Evolutionary conservation across 2,113 vertebrate species (phyloP), one percentile per base, ranked within the genome.

Genomic region (Podocnemis expansa): DNA sequence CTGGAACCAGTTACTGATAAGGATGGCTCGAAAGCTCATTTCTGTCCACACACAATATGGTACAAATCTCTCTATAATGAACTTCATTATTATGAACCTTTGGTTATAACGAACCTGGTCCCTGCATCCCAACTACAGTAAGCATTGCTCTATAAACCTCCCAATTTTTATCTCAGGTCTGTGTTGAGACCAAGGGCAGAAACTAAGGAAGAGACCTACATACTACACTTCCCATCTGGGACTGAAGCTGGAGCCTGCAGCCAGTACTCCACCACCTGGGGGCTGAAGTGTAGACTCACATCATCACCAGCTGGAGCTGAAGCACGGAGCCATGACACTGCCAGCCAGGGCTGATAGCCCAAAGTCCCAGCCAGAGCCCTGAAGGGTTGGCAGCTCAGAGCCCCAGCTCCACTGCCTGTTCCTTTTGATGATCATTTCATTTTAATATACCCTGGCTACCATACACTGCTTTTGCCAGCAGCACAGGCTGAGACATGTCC

Each of bases 401-500:
- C 34, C 31, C 34, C 34, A 67, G 29, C 58, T 5, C 25, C 29
- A 5, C n/a, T 70, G 63, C 34, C 9, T 34, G 10, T 70, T 70
- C 38, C 10, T 34, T 21, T 70, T 70, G 8, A 70, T 70, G 9
- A 34, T 38, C 63, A 34, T 70, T 70, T 70, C 16, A 7, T 8
- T 70, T 22, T 70, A 70, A 70, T 4, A 19, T 38, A n/a, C 34
- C 34, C 60, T 67, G 60, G 60, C 34, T 67, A n/a, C 34, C 80
- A 63, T 2, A 1, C 19, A 43, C 24, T 4, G 29, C 16, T 1
- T 22, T 45, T 9, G 34, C 75, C 11, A 31, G 55, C 22, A 45
- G 12, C 3, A 2, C 31, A 25, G n/a, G 75, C 25, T 8, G 5
- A 10, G 0, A 21, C 0, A 21, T 29, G 12, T 17, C 47, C 45